Evolutionary conservation across 2,113 vertebrate species (phyloP), one percentile per base, ranked within the genome.

Genomic region (Leptobrachium leishanense): DNA sequence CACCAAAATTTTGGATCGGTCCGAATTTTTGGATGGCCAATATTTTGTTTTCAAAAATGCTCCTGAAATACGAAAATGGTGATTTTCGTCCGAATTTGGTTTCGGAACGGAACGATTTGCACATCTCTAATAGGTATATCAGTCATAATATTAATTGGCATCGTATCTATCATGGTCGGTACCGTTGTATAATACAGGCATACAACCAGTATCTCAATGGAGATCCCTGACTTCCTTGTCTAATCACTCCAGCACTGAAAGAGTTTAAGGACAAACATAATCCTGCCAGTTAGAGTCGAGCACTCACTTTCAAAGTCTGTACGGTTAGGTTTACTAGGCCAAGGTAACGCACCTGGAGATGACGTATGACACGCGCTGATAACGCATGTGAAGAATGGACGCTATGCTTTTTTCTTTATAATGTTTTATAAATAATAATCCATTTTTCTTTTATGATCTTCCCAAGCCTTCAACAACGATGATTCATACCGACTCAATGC

Each of bases 401-500:
- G 39, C 62, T 50, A 50, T 8, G 46, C 46, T 5, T 50, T 64
- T 72, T 39, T 50, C 20, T 31, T 79, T 65, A 57, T 41, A 62
- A 68, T 74, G 68, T 68, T 50, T 40, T 80, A 43, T 68, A 50
- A 74, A 50, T 50, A 50, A 50, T 50, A 50, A 43, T 80, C 41
- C 20, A 68, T 74, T 74, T 74, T 41, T 68, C 13, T 68, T 46
- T 81, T 81, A 42, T 62, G 72, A 68, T 74, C 11, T 54, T 54
- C 72, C 62, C 65, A n/a, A 68, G 71, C 64, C 72, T 81, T 54
- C 7, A 42, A 55, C 41, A 68, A 79, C 12, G 46, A 42, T 68
- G 64, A 74, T 74, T 74, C 71, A 74, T 81, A 62, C 43, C 43
- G 78, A 81, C 68, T 68, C 64, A 5, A n/a, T 10, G 15, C 77